Evolutionary conservation across 2,888 invertebrate genomes (phyloP).

Genomic region (Ophion costatus): DNA sequence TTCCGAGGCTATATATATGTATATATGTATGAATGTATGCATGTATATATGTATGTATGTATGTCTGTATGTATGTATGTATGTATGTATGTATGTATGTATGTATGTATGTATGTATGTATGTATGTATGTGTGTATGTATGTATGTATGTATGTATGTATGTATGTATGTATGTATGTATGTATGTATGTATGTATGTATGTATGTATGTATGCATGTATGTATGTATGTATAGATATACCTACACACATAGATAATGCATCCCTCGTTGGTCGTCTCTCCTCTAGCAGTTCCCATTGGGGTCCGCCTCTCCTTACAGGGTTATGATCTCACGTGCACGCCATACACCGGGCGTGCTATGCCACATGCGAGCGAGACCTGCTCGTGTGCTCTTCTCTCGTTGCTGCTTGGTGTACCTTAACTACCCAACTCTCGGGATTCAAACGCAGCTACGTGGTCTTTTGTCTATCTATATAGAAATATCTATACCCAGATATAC

Average conservation of each 20-base stretch:
- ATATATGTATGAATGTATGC: background rate
- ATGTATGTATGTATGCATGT: background rate
- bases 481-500: background rate
- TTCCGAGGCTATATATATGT: constrained; percentile 1
- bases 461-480: constrained; percentile 10
- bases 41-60: constrained; percentile 14
- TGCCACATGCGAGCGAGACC: constrained; percentile 60
- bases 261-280: constrained; percentile 42
- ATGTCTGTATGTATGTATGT: constrained; percentile 10
- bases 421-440: constrained; percentile 58
- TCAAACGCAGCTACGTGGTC: constrained; percentile 49
- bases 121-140: constrained; percentile 11
- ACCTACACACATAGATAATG: constrained; percentile 22
- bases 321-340: constrained; percentile 71
- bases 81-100: constrained; percentile 11
- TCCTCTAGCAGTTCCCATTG: constrained; percentile 64
- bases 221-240: constrained; percentile 3
- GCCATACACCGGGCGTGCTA: constrained; percentile 62
- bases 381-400: constrained; percentile 52
- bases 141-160: background rate
- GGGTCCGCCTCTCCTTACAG: constrained; percentile 68
- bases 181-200: background rate
- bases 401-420: constrained; percentile 27
- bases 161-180: background rate
- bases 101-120: constrained; percentile 11